Evolutionary conservation across 2,888 invertebrate species (phyloP).

Genomic region (Amiota communis): DNA sequence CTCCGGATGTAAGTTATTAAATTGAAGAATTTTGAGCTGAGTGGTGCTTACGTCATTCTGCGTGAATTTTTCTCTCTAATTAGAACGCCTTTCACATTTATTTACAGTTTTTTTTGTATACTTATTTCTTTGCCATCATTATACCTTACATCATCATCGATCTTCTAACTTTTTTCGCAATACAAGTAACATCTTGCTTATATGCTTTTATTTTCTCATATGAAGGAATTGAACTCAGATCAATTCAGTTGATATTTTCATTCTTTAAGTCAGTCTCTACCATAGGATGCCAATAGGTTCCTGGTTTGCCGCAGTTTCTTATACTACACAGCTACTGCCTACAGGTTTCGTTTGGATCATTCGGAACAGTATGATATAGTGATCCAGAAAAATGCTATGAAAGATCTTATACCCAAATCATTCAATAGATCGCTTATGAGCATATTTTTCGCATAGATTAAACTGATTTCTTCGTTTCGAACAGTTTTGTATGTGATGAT

Average conservation of each 20-base stretch:
- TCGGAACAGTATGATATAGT: too few species aligned
- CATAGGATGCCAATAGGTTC: too few species aligned
- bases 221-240: not conserved
- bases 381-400: too few species aligned
- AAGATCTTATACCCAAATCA: too few species aligned
- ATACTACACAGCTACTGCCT: too few species aligned
- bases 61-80: slow-evolving; percentile 62
- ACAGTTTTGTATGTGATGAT: not conserved
- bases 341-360: too few species aligned
- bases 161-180: not conserved
- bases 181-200: too few species aligned
- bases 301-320: too few species aligned
- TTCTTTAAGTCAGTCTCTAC: not conserved
- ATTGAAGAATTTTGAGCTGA: slow-evolving; percentile 63
- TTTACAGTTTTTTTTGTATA: slow-evolving; percentile 21
- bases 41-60: slow-evolving; percentile 56
- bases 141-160: not conserved
- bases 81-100: slow-evolving; percentile 63
- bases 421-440: too few species aligned
- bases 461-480: too few species aligned
- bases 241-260: not conserved
- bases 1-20: slow-evolving; percentile 66
- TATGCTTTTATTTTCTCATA: too few species aligned
- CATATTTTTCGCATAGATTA: too few species aligned
- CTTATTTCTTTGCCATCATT: not conserved